Base-by-base conservation (phyloP, 1,140 invertebrate genomes). In the Eueides isabella region DNA sequence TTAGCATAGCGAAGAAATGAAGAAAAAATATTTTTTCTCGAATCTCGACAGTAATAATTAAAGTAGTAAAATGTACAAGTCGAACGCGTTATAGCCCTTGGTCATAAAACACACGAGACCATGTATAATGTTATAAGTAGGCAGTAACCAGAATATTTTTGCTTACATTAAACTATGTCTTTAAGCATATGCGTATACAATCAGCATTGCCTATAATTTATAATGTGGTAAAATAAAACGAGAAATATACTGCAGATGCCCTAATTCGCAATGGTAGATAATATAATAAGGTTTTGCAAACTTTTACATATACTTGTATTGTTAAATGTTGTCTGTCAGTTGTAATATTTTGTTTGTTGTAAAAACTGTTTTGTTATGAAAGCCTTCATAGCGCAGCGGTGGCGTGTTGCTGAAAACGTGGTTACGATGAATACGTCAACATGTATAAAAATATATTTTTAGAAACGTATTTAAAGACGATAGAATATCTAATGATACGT, bases 71-170 rank as follows among this genome's bases (percentile, higher is more conserved):
- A 28, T 28, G n/a, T 61, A 9, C 12, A 67, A 71, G 48, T 62
- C 28, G 68, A 71, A 66, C 11, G 26, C 16, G 67, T 29, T n/a
- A 62, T 35, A 78, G 67, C 35, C 35, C 64, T 66, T 23, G 61
- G 62, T 44, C 67, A 55, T 35, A 48, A 55, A 74, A 74, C 70
- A 81, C 79, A 74, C 79, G 80, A 75, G 81, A 76, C 81, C 77
- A 67, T 65, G 63, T 48, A 76, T 80, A 79, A 80, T 80, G 77
- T 71, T 70, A 61, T 67, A 69, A 78, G 76, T 72, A 35, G 48
- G 30, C 66, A 62, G 72, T 78, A 78, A 77, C 73, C 61, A 81
- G 78, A 67, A 72, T 80, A 78, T 84, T 84, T 84, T 84, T 84
- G 80, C 77, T 61, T 77, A 74, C 80, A 80, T 82, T 80, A 80